These are phyloP conservation scores for Tetramorium bicarinatum DNA, from an alignment of 2,888 invertebrate genomes.

Conservation along the genomic window DNA sequence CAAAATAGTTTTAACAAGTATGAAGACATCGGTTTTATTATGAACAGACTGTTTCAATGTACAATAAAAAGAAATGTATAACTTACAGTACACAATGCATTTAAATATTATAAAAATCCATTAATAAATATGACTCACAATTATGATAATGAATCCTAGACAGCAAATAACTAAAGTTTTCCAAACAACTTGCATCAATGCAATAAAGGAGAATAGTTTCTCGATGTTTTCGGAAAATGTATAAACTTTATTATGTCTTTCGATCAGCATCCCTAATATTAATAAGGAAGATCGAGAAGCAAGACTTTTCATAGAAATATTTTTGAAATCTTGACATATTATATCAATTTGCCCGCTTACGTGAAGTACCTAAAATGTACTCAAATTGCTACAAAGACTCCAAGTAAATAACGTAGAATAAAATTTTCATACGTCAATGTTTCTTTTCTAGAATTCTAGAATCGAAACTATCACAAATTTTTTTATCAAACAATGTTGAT, in stretches of 20 bases:
- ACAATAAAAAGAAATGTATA: neutral
- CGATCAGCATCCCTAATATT: constrained; percentile 38
- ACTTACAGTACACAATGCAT: neutral
- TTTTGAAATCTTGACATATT: constrained; percentile 41
- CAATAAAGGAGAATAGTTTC: constrained; percentile 44
- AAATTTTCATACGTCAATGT: neutral
- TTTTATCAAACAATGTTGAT: neutral
- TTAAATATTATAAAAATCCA: neutral
- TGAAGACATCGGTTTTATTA: constrained; percentile 22
- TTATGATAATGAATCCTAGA: constrained; percentile 63
- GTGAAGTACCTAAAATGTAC: constrained; percentile 44
- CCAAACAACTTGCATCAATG: constrained; percentile 61
- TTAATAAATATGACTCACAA: constrained; percentile 56
- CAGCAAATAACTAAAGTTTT: constrained; percentile 64
- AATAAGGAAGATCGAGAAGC: neutral
- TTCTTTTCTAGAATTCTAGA: too few species aligned
- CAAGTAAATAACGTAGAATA: neutral
- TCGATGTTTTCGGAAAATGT: constrained; percentile 33
- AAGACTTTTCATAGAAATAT: neutral
- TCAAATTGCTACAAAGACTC: constrained; percentile 1
- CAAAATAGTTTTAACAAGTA: constrained; percentile 57
- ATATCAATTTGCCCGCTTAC: constrained; percentile 56
- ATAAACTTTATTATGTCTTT: constrained; percentile 49
- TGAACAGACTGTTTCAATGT: constrained; percentile 56
- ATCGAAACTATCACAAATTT: neutral